Percentiles rank a stretch among this genome's conserved stretches.
phyloP scores from a whole-genome alignment of 2,113 vertebrate species.

The Delphinus delphis region DNA sequence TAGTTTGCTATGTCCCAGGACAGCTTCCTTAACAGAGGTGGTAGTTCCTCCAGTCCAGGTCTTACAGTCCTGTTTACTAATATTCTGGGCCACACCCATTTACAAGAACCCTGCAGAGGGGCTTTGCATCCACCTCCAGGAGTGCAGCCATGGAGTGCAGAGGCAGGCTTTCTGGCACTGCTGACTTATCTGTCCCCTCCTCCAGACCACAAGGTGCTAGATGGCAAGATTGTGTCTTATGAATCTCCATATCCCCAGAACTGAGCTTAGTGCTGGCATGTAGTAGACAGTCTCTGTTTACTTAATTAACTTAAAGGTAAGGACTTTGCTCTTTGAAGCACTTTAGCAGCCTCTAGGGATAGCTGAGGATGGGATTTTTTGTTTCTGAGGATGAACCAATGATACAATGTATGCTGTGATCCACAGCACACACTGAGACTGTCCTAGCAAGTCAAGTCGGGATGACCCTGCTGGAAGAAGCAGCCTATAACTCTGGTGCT shows the following conservation, averaged over 20 bases:
- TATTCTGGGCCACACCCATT: not conserved
- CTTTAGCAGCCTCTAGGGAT: not conserved
- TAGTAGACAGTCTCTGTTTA: not conserved
- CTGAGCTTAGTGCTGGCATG: not conserved
- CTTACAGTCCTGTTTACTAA: not conserved
- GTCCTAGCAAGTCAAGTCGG: fast-evolving
- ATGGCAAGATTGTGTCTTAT: not conserved
- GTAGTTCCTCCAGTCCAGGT: not conserved
- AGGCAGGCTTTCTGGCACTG: not conserved
- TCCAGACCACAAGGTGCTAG: not conserved
- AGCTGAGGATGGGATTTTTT: not conserved
- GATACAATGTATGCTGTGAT: fast-evolving
- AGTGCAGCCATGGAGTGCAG: fast-evolving
- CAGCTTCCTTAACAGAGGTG: not conserved
- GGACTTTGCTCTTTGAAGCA: not conserved
- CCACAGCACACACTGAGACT: fast-evolving
- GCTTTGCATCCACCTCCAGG: not conserved
- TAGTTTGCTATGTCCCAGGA: not conserved
- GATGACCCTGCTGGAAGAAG: not conserved
- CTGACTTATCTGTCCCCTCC: not conserved
- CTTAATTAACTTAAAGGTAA: not conserved
- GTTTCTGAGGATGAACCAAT: not conserved
- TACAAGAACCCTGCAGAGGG: not conserved
- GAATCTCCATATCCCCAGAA: not conserved
- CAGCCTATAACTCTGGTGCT: fast-evolving